Conservation (phyloP, 1,140 invertebrate species). For the Charaxes varanes region DNA sequence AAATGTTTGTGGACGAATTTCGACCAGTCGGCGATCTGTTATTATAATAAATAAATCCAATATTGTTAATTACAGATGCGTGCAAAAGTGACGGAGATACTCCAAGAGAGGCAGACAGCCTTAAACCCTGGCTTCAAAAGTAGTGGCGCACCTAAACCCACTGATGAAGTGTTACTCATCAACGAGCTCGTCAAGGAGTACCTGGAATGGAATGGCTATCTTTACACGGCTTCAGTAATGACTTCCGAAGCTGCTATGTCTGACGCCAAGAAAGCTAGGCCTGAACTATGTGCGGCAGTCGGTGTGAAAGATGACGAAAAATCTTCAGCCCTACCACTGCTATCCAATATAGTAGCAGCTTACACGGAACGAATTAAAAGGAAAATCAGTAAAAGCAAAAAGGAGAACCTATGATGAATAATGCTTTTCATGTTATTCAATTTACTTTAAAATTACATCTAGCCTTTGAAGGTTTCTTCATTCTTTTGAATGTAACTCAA, state of each 20-base stretch:
- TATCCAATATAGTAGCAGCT: constrained; percentile 56
- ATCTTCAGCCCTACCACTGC: constrained; percentile 46
- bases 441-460: no score
- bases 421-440: no score
- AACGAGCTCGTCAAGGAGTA: constrained; percentile 74
- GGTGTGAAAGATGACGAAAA: constrained; percentile 62
- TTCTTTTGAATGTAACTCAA: no score
- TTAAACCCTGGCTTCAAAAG: constrained; percentile 25
- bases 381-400: constrained; percentile 51
- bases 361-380: constrained; percentile 62
- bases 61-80: constrained; percentile 37
- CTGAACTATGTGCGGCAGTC: constrained; percentile 47
- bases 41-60: background rate
- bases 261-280: constrained; percentile 27
- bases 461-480: no score
- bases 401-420: constrained; percentile 20
- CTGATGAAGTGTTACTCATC: constrained; percentile 67
- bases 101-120: constrained; percentile 48
- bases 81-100: constrained; percentile 49
- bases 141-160: constrained; percentile 38
- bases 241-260: constrained; percentile 55
- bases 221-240: constrained; percentile 72
- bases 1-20: no score
- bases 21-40: background rate
- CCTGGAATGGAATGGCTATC: constrained; percentile 74